Base-by-base conservation (phyloP, 2,113 vertebrate species). In the Cricetomys ansorgei region DNA sequence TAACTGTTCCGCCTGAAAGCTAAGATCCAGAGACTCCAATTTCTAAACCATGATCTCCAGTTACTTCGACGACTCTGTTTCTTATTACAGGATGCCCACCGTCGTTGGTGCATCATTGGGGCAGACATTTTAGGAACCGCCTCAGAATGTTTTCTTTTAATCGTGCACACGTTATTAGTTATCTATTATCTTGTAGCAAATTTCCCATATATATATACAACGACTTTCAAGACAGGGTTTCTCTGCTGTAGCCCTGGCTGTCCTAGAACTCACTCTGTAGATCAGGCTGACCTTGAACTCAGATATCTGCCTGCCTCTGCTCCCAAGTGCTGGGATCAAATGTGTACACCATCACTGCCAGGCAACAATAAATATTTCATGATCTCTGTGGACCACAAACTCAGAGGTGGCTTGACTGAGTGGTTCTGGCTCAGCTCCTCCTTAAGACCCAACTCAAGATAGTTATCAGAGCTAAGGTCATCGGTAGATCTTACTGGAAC, bases 131-230 rank as follows among this genome's bases (percentile, higher is more conserved):
- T 37, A 72, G 80, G 5, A 7, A 37, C 62, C 10, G 73, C 65
- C 72, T 92, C 17, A 79, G 79, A 70, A 73, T 67, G 16, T 75
- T 97, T 94, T 55, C 7, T 31, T 87, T 88, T 23, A 43, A 31
- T 67, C 27, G 90, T 83, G 12, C 15, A 62, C 15, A 62, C 55
- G 55, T 84, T n/a, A 50, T 64, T 77, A 64, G 69, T 77, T 75
- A 43, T 57, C 31, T 67, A 50, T 12, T 45, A 67, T 43, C 43
- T 3, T 72, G 16, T 12, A 91, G 65, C 15, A 50, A 8, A 50
- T 43, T 72, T 86, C 55, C 37, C 69, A 62, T 37, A 48, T 11
- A 37, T 5, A 15, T 53, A 29, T 5, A 0, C 53, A 94, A 43
- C 57, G 53, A 55, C 34, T 85, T n/a, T n/a, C n/a, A n/a, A n/a